phyloP scores from a whole-genome alignment of 1,140 invertebrate genomes.

The Aricia agestis region DNA sequence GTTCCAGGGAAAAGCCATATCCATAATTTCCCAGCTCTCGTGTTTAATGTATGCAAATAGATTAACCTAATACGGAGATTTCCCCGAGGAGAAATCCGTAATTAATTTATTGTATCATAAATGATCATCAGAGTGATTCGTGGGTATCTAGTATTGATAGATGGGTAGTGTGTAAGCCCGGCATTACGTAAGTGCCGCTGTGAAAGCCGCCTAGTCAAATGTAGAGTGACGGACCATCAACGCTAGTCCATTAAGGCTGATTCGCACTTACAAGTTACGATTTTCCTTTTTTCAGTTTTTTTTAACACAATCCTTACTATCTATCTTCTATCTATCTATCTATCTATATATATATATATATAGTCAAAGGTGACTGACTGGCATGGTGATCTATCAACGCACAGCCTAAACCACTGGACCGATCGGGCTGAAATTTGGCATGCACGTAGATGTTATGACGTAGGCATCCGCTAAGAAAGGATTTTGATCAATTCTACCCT shows the following conservation, averaged over 20 bases:
- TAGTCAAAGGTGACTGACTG: too few relatives aligned
- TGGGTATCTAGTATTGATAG: conserved; percentile 29
- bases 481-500: too few relatives aligned
- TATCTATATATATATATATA: too few relatives aligned
- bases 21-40: neutral
- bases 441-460: too few relatives aligned
- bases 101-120: conserved; percentile 17
- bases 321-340: too few relatives aligned
- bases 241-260: conserved; percentile 60
- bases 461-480: too few relatives aligned
- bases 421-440: too few relatives aligned
- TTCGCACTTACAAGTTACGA: conserved; percentile 30
- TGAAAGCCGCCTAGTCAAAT: conserved; percentile 71
- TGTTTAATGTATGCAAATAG: conserved; percentile 15
- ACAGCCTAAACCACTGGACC: too few relatives aligned
- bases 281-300: neutral
- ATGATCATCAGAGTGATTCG: conserved; percentile 17
- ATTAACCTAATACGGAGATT: conserved; percentile 15
- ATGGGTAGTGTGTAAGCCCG: conserved; percentile 40
- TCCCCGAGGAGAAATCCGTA: conserved; percentile 11
- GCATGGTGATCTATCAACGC: too few relatives aligned
- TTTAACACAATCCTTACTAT: too few relatives aligned
- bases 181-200: conserved; percentile 42
- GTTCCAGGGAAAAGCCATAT: neutral
- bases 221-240: conserved; percentile 70